A percentile compares a stretch with the other conserved stretches of the same genome.
Evolutionary conservation across 2,113 vertebrate species (phyloP).

Genomic region (Microcebus murinus): DNA sequence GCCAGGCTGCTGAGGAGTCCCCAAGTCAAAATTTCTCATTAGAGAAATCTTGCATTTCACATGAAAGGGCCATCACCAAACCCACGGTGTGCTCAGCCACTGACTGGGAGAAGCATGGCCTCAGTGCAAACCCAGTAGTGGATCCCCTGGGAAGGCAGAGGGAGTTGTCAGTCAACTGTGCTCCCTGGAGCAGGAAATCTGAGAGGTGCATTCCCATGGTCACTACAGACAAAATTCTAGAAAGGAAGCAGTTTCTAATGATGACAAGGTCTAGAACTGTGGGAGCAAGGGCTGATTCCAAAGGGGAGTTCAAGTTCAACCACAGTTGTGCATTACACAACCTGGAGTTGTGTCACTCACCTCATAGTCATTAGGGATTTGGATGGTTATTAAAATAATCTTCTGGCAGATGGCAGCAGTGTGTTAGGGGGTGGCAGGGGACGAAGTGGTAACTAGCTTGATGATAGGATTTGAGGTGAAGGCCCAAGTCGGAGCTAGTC

Average conservation of each 20-base stretch:
- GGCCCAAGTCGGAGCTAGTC: neutral
- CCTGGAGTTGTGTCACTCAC: neutral
- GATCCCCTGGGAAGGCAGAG: neutral
- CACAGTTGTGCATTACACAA: neutral
- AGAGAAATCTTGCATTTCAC: neutral
- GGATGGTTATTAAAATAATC: neutral
- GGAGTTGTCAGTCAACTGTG: neutral
- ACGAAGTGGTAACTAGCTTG: neutral
- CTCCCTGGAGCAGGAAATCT: neutral
- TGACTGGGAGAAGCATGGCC: neutral
- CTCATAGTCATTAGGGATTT: neutral
- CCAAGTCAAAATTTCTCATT: neutral
- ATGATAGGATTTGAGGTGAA: neutral
- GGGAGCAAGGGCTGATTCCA: neutral
- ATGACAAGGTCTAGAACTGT: neutral
- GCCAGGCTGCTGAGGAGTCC: neutral
- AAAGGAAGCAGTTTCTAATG: neutral
- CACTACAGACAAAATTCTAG: neutral
- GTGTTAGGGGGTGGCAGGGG: accelerated
- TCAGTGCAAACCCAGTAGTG: neutral
- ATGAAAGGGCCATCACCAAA: neutral
- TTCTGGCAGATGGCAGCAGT: neutral
- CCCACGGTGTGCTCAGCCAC: neutral
- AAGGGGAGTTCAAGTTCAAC: neutral
- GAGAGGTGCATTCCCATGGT: neutral